These are phyloP conservation scores for Ondatra zibethicus DNA, from an alignment of 2,113 vertebrate genomes.

Conservation along the genomic window DNA sequence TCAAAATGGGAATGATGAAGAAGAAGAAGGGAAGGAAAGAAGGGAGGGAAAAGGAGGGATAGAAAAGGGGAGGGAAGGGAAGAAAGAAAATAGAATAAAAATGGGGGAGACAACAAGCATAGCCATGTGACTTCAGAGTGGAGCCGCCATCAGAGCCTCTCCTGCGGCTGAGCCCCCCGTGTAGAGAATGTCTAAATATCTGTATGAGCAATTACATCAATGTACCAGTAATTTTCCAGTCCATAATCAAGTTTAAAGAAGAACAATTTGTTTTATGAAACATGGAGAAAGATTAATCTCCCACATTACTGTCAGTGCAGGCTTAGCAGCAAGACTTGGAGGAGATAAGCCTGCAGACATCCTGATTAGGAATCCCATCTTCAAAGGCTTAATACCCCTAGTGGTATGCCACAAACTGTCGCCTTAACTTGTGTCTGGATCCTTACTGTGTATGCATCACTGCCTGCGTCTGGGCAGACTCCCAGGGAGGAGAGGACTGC, in stretches of 20 bases:
- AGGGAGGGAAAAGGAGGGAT: fast-evolving
- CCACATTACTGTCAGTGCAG: background rate
- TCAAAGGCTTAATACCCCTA: conserved; percentile 49
- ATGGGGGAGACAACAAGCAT: background rate
- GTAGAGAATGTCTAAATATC: background rate
- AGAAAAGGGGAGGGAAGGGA: no score
- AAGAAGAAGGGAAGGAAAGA: background rate
- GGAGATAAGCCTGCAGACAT: conserved; percentile 61
- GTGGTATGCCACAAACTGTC: background rate
- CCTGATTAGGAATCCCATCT: conserved; percentile 36
- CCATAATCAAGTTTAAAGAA: conserved; percentile 46
- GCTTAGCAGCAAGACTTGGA: conserved; percentile 61
- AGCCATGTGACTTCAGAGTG: background rate
- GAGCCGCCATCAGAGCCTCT: conserved; percentile 16
- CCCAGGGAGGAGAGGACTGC: background rate
- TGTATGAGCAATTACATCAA: background rate
- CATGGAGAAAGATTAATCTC: conserved; percentile 52
- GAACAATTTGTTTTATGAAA: conserved; percentile 56
- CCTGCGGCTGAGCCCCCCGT: background rate
- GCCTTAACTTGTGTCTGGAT: background rate
- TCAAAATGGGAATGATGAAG: background rate
- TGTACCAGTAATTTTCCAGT: conserved; percentile 55
- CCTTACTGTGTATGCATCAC: background rate
- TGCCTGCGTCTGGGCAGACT: background rate
- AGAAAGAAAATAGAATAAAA: background rate